Base-by-base conservation (phyloP, 1,140 invertebrate species). In the Orius insidiosus region DNA sequence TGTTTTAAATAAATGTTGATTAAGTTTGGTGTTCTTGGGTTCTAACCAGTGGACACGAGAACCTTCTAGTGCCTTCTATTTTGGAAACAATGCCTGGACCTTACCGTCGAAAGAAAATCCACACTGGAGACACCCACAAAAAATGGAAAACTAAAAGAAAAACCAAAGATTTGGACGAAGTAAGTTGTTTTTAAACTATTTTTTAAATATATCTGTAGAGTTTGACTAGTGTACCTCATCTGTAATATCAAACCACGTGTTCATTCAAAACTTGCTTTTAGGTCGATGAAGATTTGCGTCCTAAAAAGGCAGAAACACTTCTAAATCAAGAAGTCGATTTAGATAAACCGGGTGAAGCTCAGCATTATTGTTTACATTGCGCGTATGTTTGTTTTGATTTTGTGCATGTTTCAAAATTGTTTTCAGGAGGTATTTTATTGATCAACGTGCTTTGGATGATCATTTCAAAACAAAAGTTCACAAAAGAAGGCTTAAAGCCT, bases 331-430 rank as follows among this genome's bases (percentile, higher is more conserved):
- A 79, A 48, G 65, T 87, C 1, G 87, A 96, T 62, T 70, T 86
- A 19, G 90, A 96, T 54, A 75, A 83, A 60, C 82, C 89, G 16
- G 92, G 92, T 13, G 71, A 74, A 50, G 90, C 76, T 1, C 89
- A 96, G 61, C 76, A 80, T 67, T 95, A 96, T 57, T 96, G 92
- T 57, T 58, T 95, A 5, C 86, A 95, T 60, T 96, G 90, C 67
- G 85, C 90, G 77, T 81, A 69, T 72, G 76, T 73, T 49, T 6
- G 10, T 13, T 31, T 41, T n/a, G n/a, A n/a, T n/a, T n/a, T n/a
- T n/a, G 14, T 8, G 15, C 13, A 14, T 46, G 2, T 35, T 11
- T 13, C 3, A 36, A 15, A n/a, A 6, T 46, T 35, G 9, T 31
- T 65, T 70, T 33, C 58, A 81, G 78, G 24, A 75, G 85, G 40